Evolutionary conservation across 2,113 vertebrate genomes (phyloP).

Genomic region (Rhodinocichla rosea): DNA sequence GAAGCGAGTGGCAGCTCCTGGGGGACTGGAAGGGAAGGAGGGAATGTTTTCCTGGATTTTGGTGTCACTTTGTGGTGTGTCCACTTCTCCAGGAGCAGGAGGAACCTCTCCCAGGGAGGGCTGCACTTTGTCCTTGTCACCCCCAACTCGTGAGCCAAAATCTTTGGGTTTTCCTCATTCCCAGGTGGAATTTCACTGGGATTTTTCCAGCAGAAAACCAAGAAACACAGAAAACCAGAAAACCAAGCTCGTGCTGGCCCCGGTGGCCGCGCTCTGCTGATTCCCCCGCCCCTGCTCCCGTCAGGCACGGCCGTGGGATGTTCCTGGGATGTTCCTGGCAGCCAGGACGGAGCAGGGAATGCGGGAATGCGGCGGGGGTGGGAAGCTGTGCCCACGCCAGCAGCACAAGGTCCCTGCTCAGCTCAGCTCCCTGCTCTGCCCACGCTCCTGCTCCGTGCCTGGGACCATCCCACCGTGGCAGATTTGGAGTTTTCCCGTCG

Average conservation of each 20-base stretch:
- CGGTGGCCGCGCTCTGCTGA: neutral
- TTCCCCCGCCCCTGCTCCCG: neutral
- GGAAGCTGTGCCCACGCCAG: neutral
- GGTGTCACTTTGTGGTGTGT: accelerated
- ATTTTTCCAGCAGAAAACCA: neutral
- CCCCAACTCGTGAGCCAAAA: accelerated
- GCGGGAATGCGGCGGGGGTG: neutral
- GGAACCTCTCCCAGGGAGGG: neutral
- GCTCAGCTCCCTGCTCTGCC: neutral
- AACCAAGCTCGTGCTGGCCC: neutral
- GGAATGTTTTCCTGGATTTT: neutral
- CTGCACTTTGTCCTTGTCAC: accelerated
- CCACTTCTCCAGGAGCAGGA: neutral
- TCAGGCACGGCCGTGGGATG: neutral
- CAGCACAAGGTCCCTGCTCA: neutral
- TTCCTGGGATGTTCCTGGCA: neutral
- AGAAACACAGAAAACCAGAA: too few relatives aligned
- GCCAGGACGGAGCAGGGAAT: neutral
- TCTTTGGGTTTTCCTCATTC: accelerated
- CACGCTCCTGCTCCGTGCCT: neutral
- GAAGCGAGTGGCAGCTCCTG: accelerated
- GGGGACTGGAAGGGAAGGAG: neutral
- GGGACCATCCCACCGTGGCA: accelerated
- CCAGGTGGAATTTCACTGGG: neutral
- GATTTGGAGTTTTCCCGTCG: accelerated